These are phyloP conservation scores for Pocillopora meandrina DNA, from an alignment of 92 coral and sea anemone genomes.

Conservation along the genomic window DNA sequence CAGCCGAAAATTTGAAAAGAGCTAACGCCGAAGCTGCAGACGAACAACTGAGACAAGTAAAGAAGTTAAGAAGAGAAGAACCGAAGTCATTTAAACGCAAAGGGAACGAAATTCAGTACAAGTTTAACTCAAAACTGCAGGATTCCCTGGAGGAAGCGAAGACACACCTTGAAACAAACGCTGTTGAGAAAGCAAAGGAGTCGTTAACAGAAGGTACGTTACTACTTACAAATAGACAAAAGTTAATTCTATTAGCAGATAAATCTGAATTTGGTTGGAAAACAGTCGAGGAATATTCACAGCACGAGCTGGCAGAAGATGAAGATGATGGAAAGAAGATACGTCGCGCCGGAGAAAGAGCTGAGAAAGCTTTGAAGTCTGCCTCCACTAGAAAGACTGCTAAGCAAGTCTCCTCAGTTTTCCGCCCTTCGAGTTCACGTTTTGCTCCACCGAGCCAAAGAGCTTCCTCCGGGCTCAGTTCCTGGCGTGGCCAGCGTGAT, in stretches of 20 bases:
- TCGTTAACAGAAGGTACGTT: conserved; percentile 44
- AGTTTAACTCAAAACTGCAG: conserved; percentile 25
- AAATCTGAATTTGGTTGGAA: conserved; percentile 58
- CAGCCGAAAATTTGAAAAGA: conserved; percentile 15
- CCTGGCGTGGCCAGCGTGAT: no score
- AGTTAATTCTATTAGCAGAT: conserved; percentile 50
- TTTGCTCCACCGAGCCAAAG: no score
- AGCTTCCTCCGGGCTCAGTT: no score
- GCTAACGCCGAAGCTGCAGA: conserved; percentile 4
- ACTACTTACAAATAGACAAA: conserved; percentile 37
- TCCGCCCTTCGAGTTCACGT: no score
- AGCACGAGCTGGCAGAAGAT: conserved; percentile 47
- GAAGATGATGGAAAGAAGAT: conserved; percentile 43
- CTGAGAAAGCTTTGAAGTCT: conserved; percentile 15
- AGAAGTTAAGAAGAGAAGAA: conserved; percentile 13
- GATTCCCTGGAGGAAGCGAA: conserved; percentile 23
- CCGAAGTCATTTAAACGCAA: conserved; percentile 26
- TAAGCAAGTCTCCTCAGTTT: background rate
- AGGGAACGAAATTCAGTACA: conserved; percentile 35
- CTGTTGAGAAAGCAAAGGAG: conserved; percentile 3
- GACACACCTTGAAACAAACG: background rate
- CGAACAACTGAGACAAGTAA: conserved; percentile 19
- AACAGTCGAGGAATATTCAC: conserved; percentile 41
- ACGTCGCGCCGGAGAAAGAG: conserved; percentile 56
- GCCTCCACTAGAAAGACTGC: background rate